Evolutionary conservation across 1,140 invertebrate genomes (phyloP).

Genomic region (Drosophila parabipectinata): DNA sequence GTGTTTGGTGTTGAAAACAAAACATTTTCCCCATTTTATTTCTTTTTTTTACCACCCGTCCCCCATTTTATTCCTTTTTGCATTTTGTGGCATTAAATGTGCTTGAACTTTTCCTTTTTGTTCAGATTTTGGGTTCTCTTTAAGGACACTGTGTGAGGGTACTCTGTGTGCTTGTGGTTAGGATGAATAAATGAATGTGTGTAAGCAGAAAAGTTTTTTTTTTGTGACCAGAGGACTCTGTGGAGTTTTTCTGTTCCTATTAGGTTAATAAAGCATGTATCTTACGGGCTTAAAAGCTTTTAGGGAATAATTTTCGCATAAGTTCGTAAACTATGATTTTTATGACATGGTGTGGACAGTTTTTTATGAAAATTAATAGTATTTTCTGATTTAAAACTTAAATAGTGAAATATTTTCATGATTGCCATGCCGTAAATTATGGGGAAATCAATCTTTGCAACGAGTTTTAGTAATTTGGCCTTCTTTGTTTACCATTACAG

Average conservation of each 20-base stretch:
- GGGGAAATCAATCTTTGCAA: not conserved
- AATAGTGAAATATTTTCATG: not conserved
- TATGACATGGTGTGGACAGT: not conserved
- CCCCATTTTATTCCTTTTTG: conserved; percentile 29
- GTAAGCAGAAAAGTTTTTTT: conserved; percentile 16
- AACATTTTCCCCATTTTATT: conserved; percentile 65
- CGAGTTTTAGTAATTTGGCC: conserved; percentile 4
- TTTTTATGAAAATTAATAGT: not conserved
- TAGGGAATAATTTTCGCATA: not conserved
- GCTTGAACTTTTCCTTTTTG: conserved; percentile 59
- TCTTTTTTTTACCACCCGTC: conserved; percentile 34
- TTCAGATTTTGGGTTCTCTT: conserved; percentile 20
- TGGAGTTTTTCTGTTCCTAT: not conserved
- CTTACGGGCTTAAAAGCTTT: conserved; percentile 1
- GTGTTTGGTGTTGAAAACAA: conserved; percentile 80
- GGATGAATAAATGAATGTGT: not conserved
- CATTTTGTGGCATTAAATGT: conserved; percentile 64
- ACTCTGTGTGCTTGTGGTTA: not conserved
- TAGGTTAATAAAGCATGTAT: not conserved
- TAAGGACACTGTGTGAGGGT: conserved; percentile 25
- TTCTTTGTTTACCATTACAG: conserved; percentile 17
- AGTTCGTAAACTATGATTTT: not conserved
- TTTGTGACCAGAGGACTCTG: not conserved
- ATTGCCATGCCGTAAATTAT: not conserved
- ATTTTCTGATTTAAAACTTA: not conserved